phyloP scores from a whole-genome alignment of 2,888 invertebrate genomes.

The Andrena fulva region DNA sequence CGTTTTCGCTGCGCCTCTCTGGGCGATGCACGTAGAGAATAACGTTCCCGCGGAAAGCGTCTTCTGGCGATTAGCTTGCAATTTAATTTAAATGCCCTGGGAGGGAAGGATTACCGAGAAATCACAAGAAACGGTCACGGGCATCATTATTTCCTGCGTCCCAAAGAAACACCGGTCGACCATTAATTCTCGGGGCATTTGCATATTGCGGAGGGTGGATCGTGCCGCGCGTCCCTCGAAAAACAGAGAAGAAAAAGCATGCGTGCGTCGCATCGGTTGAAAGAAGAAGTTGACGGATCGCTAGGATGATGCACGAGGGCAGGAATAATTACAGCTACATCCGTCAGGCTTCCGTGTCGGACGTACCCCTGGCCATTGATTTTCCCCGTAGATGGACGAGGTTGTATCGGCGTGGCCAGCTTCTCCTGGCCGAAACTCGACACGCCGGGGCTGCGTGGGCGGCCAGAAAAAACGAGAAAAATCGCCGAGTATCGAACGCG shows the following conservation, averaged over 20 bases:
- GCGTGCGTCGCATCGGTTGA: background rate
- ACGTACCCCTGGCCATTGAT: conserved; percentile 31
- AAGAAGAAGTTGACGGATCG: conserved; percentile 33
- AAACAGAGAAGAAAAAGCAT: background rate
- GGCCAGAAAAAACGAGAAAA: background rate
- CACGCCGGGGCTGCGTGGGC: background rate
- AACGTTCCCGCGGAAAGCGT: too few species aligned
- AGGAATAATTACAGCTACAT: conserved; percentile 39
- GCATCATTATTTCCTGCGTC: conserved; percentile 7
- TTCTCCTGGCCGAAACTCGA: background rate
- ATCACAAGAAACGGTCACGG: conserved; percentile 5
- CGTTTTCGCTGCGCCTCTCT: too few species aligned
- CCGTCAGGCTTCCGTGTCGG: conserved; percentile 19
- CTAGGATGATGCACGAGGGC: conserved; percentile 25
- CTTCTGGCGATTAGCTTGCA: background rate
- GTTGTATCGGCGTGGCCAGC: conserved; percentile 19
- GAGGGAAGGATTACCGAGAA: background rate
- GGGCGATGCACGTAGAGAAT: too few species aligned
- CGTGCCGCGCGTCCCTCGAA: background rate
- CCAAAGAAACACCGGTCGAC: background rate
- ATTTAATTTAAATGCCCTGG: background rate
- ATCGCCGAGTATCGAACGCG: background rate
- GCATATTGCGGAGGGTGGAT: conserved; percentile 36
- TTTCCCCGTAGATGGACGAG: background rate
- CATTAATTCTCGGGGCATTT: conserved; percentile 43